Conservation (phyloP, 2,888 invertebrate genomes). For the Cerastoderma edule region DNA sequence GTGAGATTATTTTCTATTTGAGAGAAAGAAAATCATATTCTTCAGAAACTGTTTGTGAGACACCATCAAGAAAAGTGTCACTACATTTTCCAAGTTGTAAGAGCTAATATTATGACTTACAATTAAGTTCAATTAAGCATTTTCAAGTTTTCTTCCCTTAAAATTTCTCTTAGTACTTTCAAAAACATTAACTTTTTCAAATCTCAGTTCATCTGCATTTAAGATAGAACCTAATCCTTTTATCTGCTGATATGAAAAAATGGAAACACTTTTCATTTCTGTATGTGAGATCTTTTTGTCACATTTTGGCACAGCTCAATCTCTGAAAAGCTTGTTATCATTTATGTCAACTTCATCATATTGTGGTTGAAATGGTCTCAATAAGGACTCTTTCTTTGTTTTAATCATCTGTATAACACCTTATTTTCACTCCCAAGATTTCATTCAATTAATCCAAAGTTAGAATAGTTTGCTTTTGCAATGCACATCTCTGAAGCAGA, state of each 20-base stretch:
- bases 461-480: constrained; percentile 31
- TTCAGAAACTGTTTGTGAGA: constrained; percentile 43
- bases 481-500: constrained; percentile 50
- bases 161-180: constrained; percentile 21
- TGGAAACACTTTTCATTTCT: constrained; percentile 32
- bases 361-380: neutral
- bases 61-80: constrained; percentile 35
- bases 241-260: constrained; percentile 23
- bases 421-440: constrained; percentile 19
- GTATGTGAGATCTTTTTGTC: constrained; percentile 35
- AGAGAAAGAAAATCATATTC: constrained; percentile 28
- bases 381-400: constrained; percentile 6
- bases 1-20: constrained; percentile 36
- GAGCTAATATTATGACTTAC: constrained; percentile 1
- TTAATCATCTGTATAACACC: constrained; percentile 4
- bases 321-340: constrained; percentile 30
- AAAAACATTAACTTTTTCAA: constrained; percentile 27
- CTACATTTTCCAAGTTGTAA: constrained; percentile 19
- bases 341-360: constrained; percentile 25
- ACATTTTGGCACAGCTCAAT: constrained; percentile 40
- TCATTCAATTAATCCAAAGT: constrained; percentile 4
- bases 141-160: constrained; percentile 27
- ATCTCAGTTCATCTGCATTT: constrained; percentile 15
- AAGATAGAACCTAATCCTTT: constrained; percentile 8
- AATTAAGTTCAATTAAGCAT: constrained; percentile 19